Evolutionary conservation across 2,888 invertebrate species (phyloP), one percentile per base, ranked within the genome.

Genomic region (Copidosoma aretas): DNA sequence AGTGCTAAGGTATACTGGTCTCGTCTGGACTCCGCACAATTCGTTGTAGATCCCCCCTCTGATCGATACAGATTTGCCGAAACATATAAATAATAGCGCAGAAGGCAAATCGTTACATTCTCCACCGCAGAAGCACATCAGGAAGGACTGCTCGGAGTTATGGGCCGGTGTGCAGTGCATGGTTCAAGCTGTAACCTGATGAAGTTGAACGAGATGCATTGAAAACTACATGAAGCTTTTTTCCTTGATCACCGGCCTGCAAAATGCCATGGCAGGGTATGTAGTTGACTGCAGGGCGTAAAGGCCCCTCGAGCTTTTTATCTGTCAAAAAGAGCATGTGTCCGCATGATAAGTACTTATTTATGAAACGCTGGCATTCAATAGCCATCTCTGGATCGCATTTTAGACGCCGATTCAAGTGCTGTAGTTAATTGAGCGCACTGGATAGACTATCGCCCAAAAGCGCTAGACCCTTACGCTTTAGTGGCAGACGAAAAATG

Each of bases 181-280:
- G 46, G n/a, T 63, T 63, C 1, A 63, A 19, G 19, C 54, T 63
- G 24, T 10, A n/a, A 12, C 56, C 63, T 3, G 54, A 43, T 4
- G 63, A 46, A 1, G 63, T 63, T n/a, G 43, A 22, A 4, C 54
- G 12, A 4, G 63, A 63, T 14, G 63, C 63, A 15, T 63, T n/a
- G 43, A 63, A 63, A 1, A n/a, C n/a, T n/a, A n/a, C n/a, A n/a
- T n/a, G n/a, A n/a, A n/a, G n/a, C n/a, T n/a, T n/a, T n/a, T n/a
- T n/a, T n/a, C n/a, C n/a, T n/a, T n/a, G n/a, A n/a, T n/a, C n/a
- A n/a, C n/a, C n/a, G n/a, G n/a, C n/a, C n/a, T n/a, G n/a, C 63
- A 43, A 63, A 5, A 63, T 63, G 10, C 49, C 32, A 43, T 62
- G 61, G 39, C 53, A 39, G 43, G 32, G 39, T 1, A 62, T 62